A percentile compares a stretch with the other conserved stretches of the same genome.
Conservation (phyloP, 2,797 vertebrate species). For the Antennarius maculatus region DNA sequence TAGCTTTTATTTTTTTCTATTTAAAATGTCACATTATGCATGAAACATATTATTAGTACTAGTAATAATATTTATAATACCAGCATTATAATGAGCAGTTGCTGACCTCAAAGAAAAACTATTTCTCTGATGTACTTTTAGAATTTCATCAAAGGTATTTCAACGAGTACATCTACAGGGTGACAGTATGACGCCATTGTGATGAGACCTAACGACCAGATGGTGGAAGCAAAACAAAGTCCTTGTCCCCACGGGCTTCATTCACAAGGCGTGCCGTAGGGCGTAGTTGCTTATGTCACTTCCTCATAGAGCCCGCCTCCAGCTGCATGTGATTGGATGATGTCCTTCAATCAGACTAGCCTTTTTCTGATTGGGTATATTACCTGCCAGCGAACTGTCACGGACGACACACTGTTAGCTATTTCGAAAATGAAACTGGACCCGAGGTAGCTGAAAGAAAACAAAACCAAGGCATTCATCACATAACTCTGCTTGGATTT, state of each 20-base stretch:
- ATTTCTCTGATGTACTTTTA: neutral
- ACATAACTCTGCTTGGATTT: rapidly evolving
- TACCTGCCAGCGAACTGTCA: slow-evolving; percentile 19
- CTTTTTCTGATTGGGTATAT: slow-evolving; percentile 49
- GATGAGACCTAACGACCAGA: slow-evolving; percentile 32
- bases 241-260: neutral
- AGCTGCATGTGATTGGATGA: slow-evolving; percentile 36
- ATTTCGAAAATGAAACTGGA: slow-evolving; percentile 75
- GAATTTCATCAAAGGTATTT: neutral
- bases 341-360: rapidly evolving
- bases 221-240: slow-evolving; percentile 37
- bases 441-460: slow-evolving; percentile 6
- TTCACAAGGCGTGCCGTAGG: slow-evolving; percentile 25
- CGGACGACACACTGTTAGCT: slow-evolving; percentile 39
- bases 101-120: too few relatives aligned
- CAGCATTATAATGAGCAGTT: too few relatives aligned
- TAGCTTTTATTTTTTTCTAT: too few relatives aligned
- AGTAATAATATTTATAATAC: too few relatives aligned
- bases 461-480: slow-evolving; percentile 31
- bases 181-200: neutral
- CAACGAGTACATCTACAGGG: neutral
- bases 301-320: slow-evolving; percentile 38
- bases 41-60: too few relatives aligned
- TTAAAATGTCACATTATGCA: too few relatives aligned
- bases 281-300: neutral